Conservation (phyloP, 2,888 invertebrate species). For the Papilio elwesi region DNA sequence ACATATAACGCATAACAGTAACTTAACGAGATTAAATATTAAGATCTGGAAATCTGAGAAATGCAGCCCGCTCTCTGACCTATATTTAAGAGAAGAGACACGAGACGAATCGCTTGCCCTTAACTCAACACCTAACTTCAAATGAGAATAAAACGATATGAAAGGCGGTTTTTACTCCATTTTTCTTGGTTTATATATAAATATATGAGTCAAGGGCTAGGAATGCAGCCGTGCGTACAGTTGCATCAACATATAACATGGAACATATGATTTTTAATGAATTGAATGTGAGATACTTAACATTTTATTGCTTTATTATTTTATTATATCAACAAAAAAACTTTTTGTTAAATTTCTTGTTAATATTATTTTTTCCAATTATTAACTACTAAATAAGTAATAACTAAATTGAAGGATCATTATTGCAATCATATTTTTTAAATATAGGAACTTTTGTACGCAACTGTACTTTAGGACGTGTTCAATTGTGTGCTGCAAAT, state of each 20-base stretch:
- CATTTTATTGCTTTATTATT: constrained; percentile 13
- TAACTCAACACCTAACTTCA: too few species aligned
- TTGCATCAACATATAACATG: background rate
- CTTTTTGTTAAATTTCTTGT: too few species aligned
- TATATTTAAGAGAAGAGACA: too few species aligned
- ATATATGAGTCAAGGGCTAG: background rate
- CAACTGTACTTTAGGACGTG: constrained; percentile 2
- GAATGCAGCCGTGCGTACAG: background rate
- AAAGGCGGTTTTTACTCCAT: too few species aligned
- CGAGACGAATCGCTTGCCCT: too few species aligned
- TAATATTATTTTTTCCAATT: too few species aligned
- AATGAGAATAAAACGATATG: too few species aligned
- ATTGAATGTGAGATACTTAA: background rate
- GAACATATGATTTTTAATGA: background rate
- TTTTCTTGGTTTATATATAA: too few species aligned
- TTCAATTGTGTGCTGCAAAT: background rate
- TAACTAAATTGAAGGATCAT: background rate
- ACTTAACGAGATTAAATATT: constrained; percentile 52
- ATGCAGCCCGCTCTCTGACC: constrained; percentile 38
- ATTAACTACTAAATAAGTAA: background rate
- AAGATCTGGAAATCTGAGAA: constrained; percentile 54
- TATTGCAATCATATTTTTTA: background rate
- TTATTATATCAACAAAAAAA: background rate
- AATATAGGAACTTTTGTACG: constrained; percentile 6
- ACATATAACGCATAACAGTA: constrained; percentile 52